Evolutionary conservation across 2,113 vertebrate genomes (phyloP).

Genomic region (Psilopsiagon aymara): DNA sequence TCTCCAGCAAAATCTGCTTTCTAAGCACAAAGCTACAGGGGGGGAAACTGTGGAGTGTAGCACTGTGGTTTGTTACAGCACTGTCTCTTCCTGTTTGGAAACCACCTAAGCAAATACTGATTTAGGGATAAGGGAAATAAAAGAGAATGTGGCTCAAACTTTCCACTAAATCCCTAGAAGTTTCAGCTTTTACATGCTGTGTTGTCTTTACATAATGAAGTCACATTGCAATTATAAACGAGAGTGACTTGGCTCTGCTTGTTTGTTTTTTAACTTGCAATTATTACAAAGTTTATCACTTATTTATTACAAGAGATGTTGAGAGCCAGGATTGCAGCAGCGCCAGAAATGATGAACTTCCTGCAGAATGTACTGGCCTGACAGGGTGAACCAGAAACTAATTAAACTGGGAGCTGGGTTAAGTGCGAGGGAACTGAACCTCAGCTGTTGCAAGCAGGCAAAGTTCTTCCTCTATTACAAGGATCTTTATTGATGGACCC

Average conservation of each 20-base stretch:
- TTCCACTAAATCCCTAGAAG: constrained; percentile 46
- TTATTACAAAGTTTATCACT: constrained; percentile 60
- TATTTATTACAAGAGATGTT: constrained; percentile 23
- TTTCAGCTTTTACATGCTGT: constrained; percentile 3
- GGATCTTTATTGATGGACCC: background rate
- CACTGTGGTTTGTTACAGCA: background rate
- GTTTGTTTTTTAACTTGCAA: constrained; percentile 51
- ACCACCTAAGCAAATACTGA: background rate
- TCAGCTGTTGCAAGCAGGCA: constrained; percentile 9
- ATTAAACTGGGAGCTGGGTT: constrained; percentile 55
- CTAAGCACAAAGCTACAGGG: background rate
- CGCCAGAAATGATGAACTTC: constrained; percentile 51
- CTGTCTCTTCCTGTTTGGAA: background rate
- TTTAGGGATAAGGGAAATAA: background rate
- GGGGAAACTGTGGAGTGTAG: background rate
- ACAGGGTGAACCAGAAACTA: constrained; percentile 39
- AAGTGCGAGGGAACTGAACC: constrained; percentile 24
- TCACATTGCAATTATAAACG: constrained; percentile 57
- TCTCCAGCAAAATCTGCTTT: background rate
- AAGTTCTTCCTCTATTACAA: background rate
- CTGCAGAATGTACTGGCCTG: constrained; percentile 57
- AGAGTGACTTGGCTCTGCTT: constrained; percentile 52
- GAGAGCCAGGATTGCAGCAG: constrained; percentile 40
- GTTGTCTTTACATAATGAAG: constrained; percentile 56
- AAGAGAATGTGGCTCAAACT: background rate